These are phyloP conservation scores for Bombus confusus DNA, from an alignment of 1,140 invertebrate genomes.

Conservation along the genomic window DNA sequence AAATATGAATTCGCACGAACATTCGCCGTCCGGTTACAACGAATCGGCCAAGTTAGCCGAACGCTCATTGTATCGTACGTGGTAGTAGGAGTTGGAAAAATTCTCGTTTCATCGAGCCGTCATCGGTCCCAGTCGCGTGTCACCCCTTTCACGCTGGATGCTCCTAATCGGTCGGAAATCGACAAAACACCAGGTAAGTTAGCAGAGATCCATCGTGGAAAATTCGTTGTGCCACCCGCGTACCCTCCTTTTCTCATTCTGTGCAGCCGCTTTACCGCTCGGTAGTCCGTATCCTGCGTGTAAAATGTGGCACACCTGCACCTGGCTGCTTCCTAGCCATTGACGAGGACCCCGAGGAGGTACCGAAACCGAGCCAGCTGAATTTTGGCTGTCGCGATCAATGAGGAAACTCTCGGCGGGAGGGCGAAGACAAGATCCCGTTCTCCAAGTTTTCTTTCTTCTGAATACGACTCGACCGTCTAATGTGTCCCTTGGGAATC, in stretches of 20 bases:
- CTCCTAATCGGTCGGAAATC: conserved; percentile 58
- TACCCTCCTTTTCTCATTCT: conserved; percentile 19
- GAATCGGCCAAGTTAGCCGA: neutral
- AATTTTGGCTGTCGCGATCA: conserved; percentile 65
- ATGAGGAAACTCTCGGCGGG: conserved; percentile 48
- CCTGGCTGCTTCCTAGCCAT: conserved; percentile 67
- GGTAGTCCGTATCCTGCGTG: conserved; percentile 24
- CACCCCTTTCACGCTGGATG: conserved; percentile 71
- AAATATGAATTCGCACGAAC: neutral
- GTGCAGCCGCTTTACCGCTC: conserved; percentile 44
- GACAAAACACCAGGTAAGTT: conserved; percentile 31
- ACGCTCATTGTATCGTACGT: no score
- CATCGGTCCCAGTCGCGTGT: conserved; percentile 73
- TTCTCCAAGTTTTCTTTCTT: conserved; percentile 36
- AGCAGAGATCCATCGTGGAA: conserved; percentile 40
- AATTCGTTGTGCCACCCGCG: conserved; percentile 59
- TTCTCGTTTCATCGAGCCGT: conserved; percentile 30
- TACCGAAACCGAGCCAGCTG: conserved; percentile 70
- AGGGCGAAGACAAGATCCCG: conserved; percentile 21
- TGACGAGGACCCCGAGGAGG: conserved; percentile 68
- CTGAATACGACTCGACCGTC: conserved; percentile 38
- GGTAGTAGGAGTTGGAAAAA: neutral
- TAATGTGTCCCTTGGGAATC: conserved; percentile 51
- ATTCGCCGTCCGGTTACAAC: neutral
- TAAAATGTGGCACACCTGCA: conserved; percentile 73